Percentiles rank a stretch among this genome's conserved stretches.
Conservation (phyloP, 1,140 invertebrate genomes). For the Zaprionus gabonicus region DNA sequence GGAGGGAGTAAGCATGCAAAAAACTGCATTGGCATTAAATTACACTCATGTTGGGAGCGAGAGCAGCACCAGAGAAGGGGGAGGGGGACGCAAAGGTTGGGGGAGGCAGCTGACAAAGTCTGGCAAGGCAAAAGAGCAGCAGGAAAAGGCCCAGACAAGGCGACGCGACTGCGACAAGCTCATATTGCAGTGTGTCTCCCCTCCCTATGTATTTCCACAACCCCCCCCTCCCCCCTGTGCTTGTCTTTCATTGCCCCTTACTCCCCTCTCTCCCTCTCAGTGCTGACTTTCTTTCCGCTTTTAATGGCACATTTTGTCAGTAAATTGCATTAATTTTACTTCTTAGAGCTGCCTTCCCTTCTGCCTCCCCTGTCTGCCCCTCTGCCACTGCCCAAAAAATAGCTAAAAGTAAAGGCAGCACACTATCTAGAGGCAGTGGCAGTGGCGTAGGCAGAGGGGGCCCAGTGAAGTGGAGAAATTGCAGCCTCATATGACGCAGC, state of each 20-base stretch:
- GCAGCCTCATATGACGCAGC: constrained; percentile 43
- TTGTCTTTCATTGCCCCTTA: no score
- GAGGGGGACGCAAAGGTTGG: not conserved
- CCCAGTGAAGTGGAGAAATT: constrained; percentile 13
- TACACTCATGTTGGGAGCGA: constrained; percentile 43
- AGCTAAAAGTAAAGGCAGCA: not conserved
- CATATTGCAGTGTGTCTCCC: constrained; percentile 56
- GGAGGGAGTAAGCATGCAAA: constrained; percentile 9
- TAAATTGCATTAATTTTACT: constrained; percentile 79
- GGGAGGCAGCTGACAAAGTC: not conserved
- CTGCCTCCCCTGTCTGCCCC: not conserved
- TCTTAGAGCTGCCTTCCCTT: constrained; percentile 29
- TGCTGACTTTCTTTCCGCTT: constrained; percentile 23
- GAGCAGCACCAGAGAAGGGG: not conserved
- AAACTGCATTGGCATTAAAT: constrained; percentile 78
- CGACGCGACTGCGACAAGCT: constrained; percentile 62
- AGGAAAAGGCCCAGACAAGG: constrained; percentile 49
- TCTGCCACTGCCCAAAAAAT: not conserved
- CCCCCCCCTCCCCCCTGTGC: no score
- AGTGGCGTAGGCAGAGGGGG: no score
- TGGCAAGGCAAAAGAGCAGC: not conserved
- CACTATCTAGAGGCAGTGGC: not conserved
- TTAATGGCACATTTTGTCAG: constrained; percentile 78
- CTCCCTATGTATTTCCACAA: not conserved
- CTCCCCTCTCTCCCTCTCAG: constrained; percentile 28